phyloP scores from a whole-genome alignment of 2,113 vertebrate genomes.

The Rhabdornis inornatus region DNA sequence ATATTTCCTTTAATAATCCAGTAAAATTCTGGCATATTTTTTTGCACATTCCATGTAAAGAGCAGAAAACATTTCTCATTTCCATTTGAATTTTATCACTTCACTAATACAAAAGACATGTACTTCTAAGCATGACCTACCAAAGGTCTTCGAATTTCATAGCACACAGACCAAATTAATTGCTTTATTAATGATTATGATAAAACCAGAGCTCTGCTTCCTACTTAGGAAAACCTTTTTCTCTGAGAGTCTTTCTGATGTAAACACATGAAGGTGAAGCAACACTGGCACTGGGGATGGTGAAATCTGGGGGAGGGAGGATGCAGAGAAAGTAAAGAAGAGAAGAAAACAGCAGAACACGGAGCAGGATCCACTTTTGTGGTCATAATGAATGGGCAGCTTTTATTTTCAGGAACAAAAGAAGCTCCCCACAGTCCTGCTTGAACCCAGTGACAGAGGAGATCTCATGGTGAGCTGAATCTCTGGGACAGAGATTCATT shows the following conservation, averaged over 20 bases:
- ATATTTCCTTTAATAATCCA: not conserved
- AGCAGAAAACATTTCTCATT: constrained; percentile 18
- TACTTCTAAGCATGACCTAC: constrained; percentile 44
- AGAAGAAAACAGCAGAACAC: not conserved
- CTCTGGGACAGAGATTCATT: not conserved
- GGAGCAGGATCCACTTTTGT: not conserved
- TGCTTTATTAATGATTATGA: constrained; percentile 49
- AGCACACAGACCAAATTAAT: not conserved
- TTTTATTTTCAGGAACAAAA: not conserved
- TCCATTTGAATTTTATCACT: constrained; percentile 32
- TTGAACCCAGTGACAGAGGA: not conserved
- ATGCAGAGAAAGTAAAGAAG: not conserved
- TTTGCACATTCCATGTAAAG: not conserved
- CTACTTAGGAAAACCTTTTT: not conserved
- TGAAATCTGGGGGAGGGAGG: not conserved
- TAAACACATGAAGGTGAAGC: not conserved
- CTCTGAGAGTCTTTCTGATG: not conserved
- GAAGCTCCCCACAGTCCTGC: not conserved
- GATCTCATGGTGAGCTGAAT: not conserved
- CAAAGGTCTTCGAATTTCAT: constrained; percentile 14
- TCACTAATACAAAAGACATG: constrained; percentile 22
- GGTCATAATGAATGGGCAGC: not conserved
- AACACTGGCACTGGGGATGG: fast-evolving
- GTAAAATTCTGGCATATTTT: not conserved
- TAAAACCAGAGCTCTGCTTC: constrained; percentile 19